Percentiles rank a stretch among this genome's conserved stretches.
These are phyloP conservation scores for Orthosia cruda DNA, from an alignment of 2,888 invertebrate species.

Conservation along the genomic window DNA sequence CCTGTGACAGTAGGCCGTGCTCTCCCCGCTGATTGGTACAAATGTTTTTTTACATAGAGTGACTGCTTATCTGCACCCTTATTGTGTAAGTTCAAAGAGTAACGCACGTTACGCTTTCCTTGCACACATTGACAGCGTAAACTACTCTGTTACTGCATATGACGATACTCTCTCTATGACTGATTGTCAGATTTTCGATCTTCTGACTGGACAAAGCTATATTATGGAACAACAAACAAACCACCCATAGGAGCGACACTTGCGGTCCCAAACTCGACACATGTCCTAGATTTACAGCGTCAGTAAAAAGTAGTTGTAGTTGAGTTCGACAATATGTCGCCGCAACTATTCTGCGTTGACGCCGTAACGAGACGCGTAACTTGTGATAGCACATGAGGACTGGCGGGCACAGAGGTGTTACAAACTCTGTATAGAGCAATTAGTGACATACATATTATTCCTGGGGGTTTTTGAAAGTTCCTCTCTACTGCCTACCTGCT, in stretches of 20 bases:
- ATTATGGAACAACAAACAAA: slow-evolving; percentile 9
- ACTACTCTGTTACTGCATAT: no score
- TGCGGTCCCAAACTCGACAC: slow-evolving; percentile 39
- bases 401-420: slow-evolving; percentile 53
- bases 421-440: background rate
- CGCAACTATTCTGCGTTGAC: slow-evolving; percentile 73
- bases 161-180: no score
- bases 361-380: slow-evolving; percentile 61
- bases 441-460: background rate
- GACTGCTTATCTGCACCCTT: no score
- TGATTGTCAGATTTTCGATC: no score
- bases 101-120: no score
- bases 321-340: slow-evolving; percentile 73
- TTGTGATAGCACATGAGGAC: slow-evolving; percentile 63
- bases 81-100: no score
- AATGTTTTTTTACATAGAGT: no score
- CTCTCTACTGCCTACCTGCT: background rate
- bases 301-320: slow-evolving; percentile 77
- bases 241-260: slow-evolving; percentile 4
- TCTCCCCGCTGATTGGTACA: no score
- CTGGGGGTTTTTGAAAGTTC: background rate
- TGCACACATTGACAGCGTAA: no score
- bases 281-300: slow-evolving; percentile 70
- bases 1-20: no score
- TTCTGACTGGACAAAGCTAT: background rate